These are phyloP conservation scores for Drosophila borealis DNA, from an alignment of 2,888 invertebrate species.

Conservation along the genomic window DNA sequence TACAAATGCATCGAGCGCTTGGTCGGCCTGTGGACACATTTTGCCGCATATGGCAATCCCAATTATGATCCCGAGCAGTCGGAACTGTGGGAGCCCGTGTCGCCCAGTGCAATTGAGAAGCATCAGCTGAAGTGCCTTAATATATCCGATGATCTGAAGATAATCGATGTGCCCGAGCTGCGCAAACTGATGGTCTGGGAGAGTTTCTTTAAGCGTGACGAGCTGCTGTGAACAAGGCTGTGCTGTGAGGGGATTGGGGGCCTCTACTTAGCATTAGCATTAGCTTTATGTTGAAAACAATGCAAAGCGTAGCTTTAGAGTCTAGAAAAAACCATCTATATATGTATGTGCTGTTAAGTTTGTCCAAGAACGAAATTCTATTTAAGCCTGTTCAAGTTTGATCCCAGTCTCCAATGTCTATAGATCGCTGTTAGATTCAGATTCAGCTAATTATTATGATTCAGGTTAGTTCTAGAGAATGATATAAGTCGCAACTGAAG, in stretches of 20 bases:
- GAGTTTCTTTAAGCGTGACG: conserved; percentile 79
- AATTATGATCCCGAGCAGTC: conserved; percentile 78
- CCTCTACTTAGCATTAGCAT: conserved; percentile 38
- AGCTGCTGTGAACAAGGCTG: conserved; percentile 68
- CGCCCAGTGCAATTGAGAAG: conserved; percentile 64
- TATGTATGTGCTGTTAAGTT: conserved; percentile 66
- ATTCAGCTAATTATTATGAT: conserved; percentile 11
- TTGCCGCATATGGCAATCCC: conserved; percentile 82
- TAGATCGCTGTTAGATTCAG: conserved; percentile 6
- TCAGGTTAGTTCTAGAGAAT: conserved; percentile 28
- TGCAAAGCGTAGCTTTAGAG: conserved; percentile 68
- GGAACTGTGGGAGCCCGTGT: conserved; percentile 79
- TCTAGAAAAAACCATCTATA: conserved; percentile 34
- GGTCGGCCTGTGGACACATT: conserved; percentile 83
- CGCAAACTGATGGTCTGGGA: conserved; percentile 83
- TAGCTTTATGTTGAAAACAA: conserved; percentile 65
- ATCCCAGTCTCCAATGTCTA: conserved; percentile 23
- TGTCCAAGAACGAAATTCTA: conserved; percentile 48
- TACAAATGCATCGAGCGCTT: conserved; percentile 83
- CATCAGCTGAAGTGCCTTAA: conserved; percentile 84
- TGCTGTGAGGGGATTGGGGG: conserved; percentile 6
- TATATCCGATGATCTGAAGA: conserved; percentile 82
- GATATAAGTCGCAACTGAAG: conserved; percentile 78
- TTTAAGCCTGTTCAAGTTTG: conserved; percentile 62
- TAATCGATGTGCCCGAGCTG: conserved; percentile 83